Percentiles rank a stretch among this genome's conserved stretches.
Evolutionary conservation across 1,140 invertebrate genomes (phyloP).

Genomic region (Megalonaias nervosa): DNA sequence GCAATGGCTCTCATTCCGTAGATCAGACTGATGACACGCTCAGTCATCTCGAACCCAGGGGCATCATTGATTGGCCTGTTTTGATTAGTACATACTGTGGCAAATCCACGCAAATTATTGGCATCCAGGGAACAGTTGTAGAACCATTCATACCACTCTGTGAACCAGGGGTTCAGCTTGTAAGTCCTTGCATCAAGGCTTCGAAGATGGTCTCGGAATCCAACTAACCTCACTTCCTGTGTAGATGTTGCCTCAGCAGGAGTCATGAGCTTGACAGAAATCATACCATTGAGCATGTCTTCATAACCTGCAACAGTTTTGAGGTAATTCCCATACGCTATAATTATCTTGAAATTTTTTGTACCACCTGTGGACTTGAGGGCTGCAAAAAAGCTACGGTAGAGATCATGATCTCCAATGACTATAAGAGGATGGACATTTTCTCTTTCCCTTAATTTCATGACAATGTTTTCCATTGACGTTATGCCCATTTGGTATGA

Average conservation of each 20-base stretch:
- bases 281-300: conserved; percentile 46
- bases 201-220: conserved; percentile 48
- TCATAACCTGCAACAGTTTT: conserved; percentile 41
- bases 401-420: conserved; percentile 25
- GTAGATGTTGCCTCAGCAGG: background rate
- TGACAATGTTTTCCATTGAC: conserved; percentile 33
- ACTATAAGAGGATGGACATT: conserved; percentile 52
- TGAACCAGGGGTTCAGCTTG: conserved; percentile 65
- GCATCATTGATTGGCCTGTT: conserved; percentile 33
- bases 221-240: conserved; percentile 20
- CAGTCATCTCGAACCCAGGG: conserved; percentile 34
- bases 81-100: conserved; percentile 28
- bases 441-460: conserved; percentile 32
- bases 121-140: conserved; percentile 56
- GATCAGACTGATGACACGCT: conserved; percentile 42
- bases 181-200: conserved; percentile 44
- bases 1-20: conserved; percentile 59
- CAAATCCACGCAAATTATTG: conserved; percentile 20
- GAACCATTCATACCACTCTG: conserved; percentile 60
- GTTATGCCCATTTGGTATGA: conserved; percentile 33
- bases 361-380: conserved; percentile 31
- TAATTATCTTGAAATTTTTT: conserved; percentile 42
- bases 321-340: conserved; percentile 30
- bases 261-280: conserved; percentile 39
- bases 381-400: conserved; percentile 40